Percentiles rank a stretch among this genome's conserved stretches.
These are phyloP conservation scores for Sipunculus nudus DNA, from an alignment of 2,888 invertebrate species.

Conservation along the genomic window DNA sequence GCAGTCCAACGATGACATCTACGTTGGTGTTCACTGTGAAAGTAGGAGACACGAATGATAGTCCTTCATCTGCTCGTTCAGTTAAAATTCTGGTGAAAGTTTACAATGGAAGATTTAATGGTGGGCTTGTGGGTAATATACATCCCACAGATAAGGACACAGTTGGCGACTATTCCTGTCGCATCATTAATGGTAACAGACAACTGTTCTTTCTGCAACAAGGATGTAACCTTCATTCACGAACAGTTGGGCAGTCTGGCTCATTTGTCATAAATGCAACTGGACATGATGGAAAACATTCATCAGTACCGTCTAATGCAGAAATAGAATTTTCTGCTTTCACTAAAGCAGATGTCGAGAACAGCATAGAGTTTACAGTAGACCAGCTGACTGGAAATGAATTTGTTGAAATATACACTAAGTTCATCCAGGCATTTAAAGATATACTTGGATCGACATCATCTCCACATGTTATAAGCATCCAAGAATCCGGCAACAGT, in stretches of 20 bases:
- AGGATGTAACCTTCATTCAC: conserved; percentile 82
- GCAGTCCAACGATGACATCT: conserved; percentile 79
- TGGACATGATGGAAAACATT: conserved; percentile 89
- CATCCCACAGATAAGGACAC: conserved; percentile 91
- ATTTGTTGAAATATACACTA: no score
- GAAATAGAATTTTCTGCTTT: conserved; percentile 84
- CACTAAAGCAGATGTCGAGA: conserved; percentile 82
- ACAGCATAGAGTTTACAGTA: conserved; percentile 83
- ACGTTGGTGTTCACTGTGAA: conserved; percentile 75
- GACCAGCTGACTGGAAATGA: no score
- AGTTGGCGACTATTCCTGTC: conserved; percentile 89
- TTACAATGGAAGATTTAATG: conserved; percentile 70
- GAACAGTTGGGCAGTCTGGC: conserved; percentile 6
- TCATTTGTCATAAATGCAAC: conserved; percentile 76
- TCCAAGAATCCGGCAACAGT: no score
- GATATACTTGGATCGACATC: no score
- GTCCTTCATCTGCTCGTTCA: conserved; percentile 84
- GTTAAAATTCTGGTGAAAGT: conserved; percentile 81
- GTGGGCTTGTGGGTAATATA: conserved; percentile 88
- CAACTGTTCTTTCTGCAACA: conserved; percentile 73
- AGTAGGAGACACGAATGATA: conserved; percentile 89
- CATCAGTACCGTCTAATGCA: conserved; percentile 86
- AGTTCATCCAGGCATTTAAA: no score
- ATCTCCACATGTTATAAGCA: no score
- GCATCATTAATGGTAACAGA: conserved; percentile 42